Percentiles rank a stretch among this genome's conserved stretches.
phyloP scores from a whole-genome alignment of 2,113 vertebrate species.

The Ctenodactylus gundi region DNA sequence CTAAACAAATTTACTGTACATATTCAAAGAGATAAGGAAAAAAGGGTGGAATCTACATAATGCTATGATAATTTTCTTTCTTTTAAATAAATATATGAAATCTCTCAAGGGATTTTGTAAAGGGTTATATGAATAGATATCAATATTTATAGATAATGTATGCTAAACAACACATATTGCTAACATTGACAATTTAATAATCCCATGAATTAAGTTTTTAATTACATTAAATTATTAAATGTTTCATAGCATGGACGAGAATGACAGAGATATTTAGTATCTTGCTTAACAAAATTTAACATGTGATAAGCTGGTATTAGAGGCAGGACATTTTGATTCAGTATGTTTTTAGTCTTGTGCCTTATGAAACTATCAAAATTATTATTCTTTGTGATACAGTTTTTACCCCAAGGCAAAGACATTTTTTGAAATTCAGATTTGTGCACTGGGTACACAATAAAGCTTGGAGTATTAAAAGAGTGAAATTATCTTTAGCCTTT shows the following conservation, averaged over 20 bases:
- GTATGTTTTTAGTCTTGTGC: neutral
- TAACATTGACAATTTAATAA: conserved; percentile 8
- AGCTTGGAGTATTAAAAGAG: neutral
- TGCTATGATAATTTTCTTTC: neutral
- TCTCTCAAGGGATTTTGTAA: neutral
- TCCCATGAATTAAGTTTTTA: neutral
- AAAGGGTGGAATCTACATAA: neutral
- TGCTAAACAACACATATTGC: neutral
- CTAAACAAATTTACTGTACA: neutral
- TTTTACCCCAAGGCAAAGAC: neutral
- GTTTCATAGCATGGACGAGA: neutral
- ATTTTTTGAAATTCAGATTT: conserved; percentile 30
- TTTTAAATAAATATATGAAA: neutral
- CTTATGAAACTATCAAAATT: neutral
- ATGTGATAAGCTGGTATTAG: neutral
- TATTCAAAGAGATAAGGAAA: neutral
- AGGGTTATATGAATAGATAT: neutral
- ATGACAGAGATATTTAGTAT: neutral
- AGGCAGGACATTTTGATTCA: neutral
- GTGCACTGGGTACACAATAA: neutral
- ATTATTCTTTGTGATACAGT: neutral
- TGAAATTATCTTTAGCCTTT: neutral
- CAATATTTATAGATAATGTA: neutral
- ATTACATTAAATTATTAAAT: no score
- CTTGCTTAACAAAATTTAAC: neutral